Base-by-base conservation (phyloP, 2,888 invertebrate species). In the Apodemia duryi region DNA sequence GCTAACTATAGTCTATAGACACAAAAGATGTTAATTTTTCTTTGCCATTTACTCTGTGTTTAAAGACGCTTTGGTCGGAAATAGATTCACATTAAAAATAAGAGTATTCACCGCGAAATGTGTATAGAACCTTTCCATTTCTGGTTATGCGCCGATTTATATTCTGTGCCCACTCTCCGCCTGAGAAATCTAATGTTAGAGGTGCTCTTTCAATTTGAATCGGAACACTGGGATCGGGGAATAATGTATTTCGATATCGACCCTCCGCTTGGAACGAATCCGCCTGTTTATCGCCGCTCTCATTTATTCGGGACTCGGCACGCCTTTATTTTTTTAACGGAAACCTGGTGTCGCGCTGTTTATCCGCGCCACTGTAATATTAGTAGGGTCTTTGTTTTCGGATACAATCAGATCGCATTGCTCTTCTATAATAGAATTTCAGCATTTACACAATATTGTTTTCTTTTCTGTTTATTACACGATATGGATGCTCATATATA, bases 171-270 rank as follows among this genome's bases (percentile, higher is more conserved):
- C 88, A 90, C 89, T 90, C 90, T 88, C 89, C 87, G 90, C 82
- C 91, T 87, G 86, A 91, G 89, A 90, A 91, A 91, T 91, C 91
- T 91, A 88, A 88, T 90, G 91, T 91, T 87, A 88, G 86, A 88
- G 90, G 90, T 90, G 91, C 91, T 91, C 91, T 91, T 91, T 91
- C 91, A 91, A 91, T 91, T 91, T 91, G 91, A 91, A 91, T 90
- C 91, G 91, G 90, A 91, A 91, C 91, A 89, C 89, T 91, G 86
- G 87, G 88, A 88, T 90, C 91, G 90, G 88, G 86, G 88, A 89
- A 90, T 91, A 91, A 91, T 90, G 91, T 91, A 91, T 91, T 89
- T 90, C 87, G 91, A 85, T 91, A 91, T 90, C 89, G 91, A 90
- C 90, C 91, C 89, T 86, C 86, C 82, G 84, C 77, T 83, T 79